Evolutionary conservation across 2,113 vertebrate genomes (phyloP), one percentile per base, ranked within the genome.

Genomic region (Pollachius pollachius): DNA sequence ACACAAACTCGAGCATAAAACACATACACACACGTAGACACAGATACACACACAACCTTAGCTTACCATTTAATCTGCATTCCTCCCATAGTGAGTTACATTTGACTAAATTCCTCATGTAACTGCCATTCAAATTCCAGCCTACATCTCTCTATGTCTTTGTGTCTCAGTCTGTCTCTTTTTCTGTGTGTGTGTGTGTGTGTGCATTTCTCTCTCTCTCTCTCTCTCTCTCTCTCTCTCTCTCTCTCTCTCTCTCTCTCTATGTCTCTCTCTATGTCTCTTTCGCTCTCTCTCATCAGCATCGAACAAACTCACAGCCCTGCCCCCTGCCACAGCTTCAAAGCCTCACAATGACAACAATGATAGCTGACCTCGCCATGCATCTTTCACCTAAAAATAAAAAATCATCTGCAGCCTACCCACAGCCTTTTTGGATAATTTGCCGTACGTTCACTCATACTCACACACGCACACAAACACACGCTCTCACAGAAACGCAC

Each of bases 21-120:
- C 23, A 65, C 34, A 64, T 2, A 74, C 19, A 25, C 16, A 18
- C 23, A 63, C 15, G 34, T 27, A n/a, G n/a, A 64, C 23, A 65
- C 4, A 23, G 16, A 73, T 18, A 61, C 34, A 74, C 19, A 25
- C 16, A 18, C 23, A 63, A 12, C 21, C 9, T 23, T 18, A n/a
- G n/a, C 91, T 91, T 91, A 93, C 92, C 91, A 93, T 91, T 93
- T 93, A 9, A 92, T 80, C 83, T 89, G 91, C 11, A 76, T 81
- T 56, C 81, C 91, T 70, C 91, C 92, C 91, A 93, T 93, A 9
- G 52, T 77, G 62, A 23, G 21, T 64, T 67, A 71, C 52, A 74
- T 30, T 60, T 48, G 4, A 17, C 12, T 48, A 48, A 48, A 57
- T 12, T 17, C 48, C 2, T 34, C 13, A n/a, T 54, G 23, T 34